A percentile compares a stretch with the other conserved stretches of the same genome.
phyloP scores from a whole-genome alignment of 1,140 invertebrate genomes.

The Aphaenogaster ashmeadi region DNA sequence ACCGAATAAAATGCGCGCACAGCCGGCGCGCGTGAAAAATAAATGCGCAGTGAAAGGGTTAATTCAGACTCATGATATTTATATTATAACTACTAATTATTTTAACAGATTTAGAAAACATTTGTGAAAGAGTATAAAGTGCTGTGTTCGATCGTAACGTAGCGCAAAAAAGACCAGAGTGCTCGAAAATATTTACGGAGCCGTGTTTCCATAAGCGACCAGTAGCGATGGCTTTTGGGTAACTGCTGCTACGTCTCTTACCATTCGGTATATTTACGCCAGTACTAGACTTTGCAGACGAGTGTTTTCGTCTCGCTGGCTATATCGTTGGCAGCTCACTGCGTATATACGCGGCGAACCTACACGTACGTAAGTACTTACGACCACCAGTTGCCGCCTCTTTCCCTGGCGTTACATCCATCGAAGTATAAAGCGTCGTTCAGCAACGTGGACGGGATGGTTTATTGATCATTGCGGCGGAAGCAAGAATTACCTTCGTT shows the following conservation, averaged over 20 bases:
- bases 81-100: neutral
- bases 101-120: neutral
- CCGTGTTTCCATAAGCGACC: constrained; percentile 41
- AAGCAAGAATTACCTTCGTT: constrained; percentile 64
- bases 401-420: constrained; percentile 60
- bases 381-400: constrained; percentile 74
- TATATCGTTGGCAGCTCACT: constrained; percentile 48
- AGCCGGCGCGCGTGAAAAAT: too few relatives aligned
- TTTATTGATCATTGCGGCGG: constrained; percentile 65
- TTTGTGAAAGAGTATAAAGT: neutral
- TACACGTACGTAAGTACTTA: constrained; percentile 66
- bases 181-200: constrained; percentile 56
- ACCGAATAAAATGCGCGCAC: too few relatives aligned
- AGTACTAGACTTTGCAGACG: constrained; percentile 49
- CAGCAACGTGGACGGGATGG: constrained; percentile 50
- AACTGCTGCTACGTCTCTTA: constrained; percentile 44
- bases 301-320: constrained; percentile 59
- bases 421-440: constrained; percentile 65
- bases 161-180: constrained; percentile 28
- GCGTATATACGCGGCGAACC: constrained; percentile 28
- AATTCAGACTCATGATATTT: neutral
- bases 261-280: constrained; percentile 58
- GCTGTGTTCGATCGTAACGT: neutral
- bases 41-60: too few relatives aligned
- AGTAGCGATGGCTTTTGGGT: constrained; percentile 43